Conservation (phyloP, 2,113 vertebrate species). For the Erythrolamprus reginae region DNA sequence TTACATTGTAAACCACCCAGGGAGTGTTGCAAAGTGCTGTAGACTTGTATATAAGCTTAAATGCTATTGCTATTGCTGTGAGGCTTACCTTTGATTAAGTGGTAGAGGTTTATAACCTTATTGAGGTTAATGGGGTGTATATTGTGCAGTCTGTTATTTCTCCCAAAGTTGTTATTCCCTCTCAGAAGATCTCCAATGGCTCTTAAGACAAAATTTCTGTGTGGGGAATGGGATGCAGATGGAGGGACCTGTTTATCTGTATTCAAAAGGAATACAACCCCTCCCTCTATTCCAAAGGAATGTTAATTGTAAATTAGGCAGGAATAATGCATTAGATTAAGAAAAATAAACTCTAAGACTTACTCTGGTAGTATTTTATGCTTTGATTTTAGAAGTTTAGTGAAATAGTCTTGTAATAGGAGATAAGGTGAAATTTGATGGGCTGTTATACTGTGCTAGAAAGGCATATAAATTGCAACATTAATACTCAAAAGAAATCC, state of each 20-base stretch:
- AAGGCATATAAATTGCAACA: neutral
- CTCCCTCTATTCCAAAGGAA: neutral
- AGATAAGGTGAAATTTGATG: neutral
- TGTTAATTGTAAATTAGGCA: neutral
- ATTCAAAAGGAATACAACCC: neutral
- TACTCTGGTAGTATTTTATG: neutral
- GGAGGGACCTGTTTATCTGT: neutral
- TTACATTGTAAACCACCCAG: neutral
- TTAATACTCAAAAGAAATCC: neutral
- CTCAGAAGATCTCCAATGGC: no score
- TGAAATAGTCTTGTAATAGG: neutral
- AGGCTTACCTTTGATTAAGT: neutral
- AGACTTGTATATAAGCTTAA: neutral
- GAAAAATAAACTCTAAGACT: neutral
- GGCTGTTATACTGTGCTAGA: neutral
- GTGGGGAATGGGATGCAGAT: neutral
- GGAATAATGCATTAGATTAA: neutral
- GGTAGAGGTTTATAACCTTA: neutral
- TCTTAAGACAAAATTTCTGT: neutral
- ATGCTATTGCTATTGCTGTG: neutral
- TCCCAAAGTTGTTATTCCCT: neutral
- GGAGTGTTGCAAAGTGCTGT: neutral
- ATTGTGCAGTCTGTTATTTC: neutral
- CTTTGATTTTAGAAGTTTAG: neutral
- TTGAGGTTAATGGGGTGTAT: neutral